Base-by-base conservation (phyloP, 2,113 vertebrate species). In the Crotalus tigris region DNA sequence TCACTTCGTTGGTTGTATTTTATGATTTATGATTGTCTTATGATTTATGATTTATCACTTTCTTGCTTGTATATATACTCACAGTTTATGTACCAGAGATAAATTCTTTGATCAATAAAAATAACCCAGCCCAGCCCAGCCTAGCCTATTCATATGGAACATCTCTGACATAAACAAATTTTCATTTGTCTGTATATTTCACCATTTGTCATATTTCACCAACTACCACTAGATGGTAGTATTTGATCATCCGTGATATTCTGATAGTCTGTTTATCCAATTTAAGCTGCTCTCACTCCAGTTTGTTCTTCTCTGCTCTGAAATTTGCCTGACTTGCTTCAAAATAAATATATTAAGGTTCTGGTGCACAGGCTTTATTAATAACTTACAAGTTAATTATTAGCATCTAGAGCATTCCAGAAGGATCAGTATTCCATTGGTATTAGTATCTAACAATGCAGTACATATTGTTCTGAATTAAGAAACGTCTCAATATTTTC, bases 191-290 rank as follows among this genome's bases (percentile, higher is more conserved):
- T 51, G 1, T 19, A 0, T n/a, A 23, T 0, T 93, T 89, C 81
- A 3, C 0, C 0, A 5, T 46, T 46, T 46, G 46, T 46, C 46
- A 0, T n/a, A 23, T 0, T 93, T 89, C 81, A 3, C 0, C 0
- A 5, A 90, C n/a, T 89, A 54, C 96, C 97, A 64, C 96, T 94
- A 96, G 96, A 92, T 95, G 97, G 96, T 61, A 93, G 89, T 93
- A 88, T 92, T 95, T 3, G 53, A 90, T 89, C 13, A 85, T 61
- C 15, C 12, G 13, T 33, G 44, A 26, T 49, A 90, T 64, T 21
- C 44, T n/a, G 15, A 90, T 51, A 26, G 13, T 55, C 90, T 81
- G 17, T 90, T 12, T 64, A 64, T 51, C 21, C n/a, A n/a, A 21
- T 51, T 75, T 24, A 9, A 11, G 1, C 29, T 91, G 64, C 2